Conservation (phyloP, 2,113 vertebrate species). For the Cranoglanis bouderius region DNA sequence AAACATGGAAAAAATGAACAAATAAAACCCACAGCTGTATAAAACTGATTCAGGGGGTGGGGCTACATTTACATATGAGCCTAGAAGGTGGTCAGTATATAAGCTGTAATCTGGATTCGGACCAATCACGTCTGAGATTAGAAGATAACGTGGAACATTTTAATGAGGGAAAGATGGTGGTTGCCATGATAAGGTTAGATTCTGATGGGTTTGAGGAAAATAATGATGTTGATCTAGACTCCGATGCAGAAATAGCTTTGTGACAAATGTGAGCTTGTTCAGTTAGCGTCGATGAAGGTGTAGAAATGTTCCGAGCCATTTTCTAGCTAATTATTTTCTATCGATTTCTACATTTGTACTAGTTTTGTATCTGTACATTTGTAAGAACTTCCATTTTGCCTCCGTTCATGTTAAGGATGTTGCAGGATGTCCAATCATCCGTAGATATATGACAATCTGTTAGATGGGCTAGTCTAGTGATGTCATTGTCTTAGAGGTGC, state of each 20-base stretch:
- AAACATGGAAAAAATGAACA: neutral
- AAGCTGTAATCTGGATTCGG: neutral
- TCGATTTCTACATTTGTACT: neutral
- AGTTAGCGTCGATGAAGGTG: too few relatives aligned
- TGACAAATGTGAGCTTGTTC: too few relatives aligned
- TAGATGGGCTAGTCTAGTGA: neutral
- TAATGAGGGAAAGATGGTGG: neutral
- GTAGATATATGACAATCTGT: neutral
- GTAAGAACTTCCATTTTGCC: too few relatives aligned
- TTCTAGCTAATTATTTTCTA: too few relatives aligned
- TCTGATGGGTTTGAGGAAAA: neutral
- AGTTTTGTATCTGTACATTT: too few relatives aligned
- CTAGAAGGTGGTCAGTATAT: neutral
- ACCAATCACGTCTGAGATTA: neutral
- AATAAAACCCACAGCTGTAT: neutral
- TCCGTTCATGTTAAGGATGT: neutral
- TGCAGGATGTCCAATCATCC: neutral
- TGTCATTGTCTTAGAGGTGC: neutral
- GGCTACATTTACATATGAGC: neutral
- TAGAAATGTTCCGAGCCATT: too few relatives aligned
- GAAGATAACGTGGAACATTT: neutral
- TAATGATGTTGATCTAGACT: too few relatives aligned
- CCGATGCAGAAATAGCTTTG: too few relatives aligned
- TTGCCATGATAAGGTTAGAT: neutral
- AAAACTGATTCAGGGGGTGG: neutral